These are phyloP conservation scores for Parauchenoglanis punctatus DNA, from an alignment of 2,797 vertebrate genomes.

Conservation along the genomic window DNA sequence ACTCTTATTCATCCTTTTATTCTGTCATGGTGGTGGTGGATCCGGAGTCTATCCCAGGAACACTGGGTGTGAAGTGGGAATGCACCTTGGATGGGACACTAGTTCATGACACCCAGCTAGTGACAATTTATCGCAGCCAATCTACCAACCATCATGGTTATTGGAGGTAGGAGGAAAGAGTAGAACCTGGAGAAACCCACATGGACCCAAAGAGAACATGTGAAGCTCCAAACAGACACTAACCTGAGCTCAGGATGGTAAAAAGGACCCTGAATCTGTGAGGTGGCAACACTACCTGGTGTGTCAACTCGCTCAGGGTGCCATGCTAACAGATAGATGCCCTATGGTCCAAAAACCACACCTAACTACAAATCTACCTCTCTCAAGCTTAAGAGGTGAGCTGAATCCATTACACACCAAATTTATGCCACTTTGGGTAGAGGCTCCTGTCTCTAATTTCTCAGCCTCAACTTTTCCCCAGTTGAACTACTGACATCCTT, in stretches of 20 bases:
- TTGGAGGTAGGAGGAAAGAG: neutral
- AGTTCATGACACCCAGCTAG: neutral
- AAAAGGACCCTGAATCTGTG: neutral
- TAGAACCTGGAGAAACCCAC: neutral
- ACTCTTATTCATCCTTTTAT: neutral
- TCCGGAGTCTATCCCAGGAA: neutral
- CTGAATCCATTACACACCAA: slow-evolving; percentile 16
- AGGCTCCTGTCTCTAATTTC: neutral
- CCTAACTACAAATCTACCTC: slow-evolving; percentile 20
- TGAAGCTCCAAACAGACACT: neutral
- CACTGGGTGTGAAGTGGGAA: neutral
- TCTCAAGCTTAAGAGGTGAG: slow-evolving; percentile 19
- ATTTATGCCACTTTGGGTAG: neutral
- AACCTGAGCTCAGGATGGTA: neutral
- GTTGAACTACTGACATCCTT: neutral
- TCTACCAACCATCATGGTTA: neutral
- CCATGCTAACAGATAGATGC: slow-evolving; percentile 13
- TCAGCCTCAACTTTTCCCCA: slow-evolving; percentile 25
- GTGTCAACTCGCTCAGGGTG: neutral
- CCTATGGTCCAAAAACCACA: slow-evolving; percentile 18
- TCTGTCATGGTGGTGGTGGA: neutral
- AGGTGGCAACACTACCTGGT: neutral
- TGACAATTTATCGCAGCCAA: neutral
- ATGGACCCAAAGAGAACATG: neutral
- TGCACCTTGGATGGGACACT: neutral